Evolutionary conservation across 2,888 invertebrate genomes (phyloP).

Genomic region (Sarcophaga rosellei): DNA sequence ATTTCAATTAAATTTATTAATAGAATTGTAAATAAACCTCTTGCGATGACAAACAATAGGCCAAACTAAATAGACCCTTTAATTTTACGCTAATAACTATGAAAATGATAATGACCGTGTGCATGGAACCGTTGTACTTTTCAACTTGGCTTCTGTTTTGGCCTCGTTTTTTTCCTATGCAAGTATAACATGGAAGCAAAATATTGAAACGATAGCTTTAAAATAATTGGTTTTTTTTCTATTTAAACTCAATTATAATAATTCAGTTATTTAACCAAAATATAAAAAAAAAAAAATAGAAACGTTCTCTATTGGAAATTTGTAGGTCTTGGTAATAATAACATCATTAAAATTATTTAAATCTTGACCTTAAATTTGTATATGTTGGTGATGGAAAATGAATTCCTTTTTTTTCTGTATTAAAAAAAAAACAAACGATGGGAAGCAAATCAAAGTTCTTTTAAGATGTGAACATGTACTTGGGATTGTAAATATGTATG

Average conservation of each 20-base stretch:
- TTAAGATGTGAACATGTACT: background rate
- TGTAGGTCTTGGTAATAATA: background rate
- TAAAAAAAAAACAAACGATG: background rate
- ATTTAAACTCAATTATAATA: background rate
- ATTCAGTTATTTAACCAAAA: background rate
- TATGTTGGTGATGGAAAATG: background rate
- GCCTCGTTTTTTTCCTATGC: background rate
- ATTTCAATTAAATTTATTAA: too few relatives aligned
- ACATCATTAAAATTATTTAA: slow-evolving; percentile 12
- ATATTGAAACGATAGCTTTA: background rate
- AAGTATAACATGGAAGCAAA: background rate
- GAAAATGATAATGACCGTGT: slow-evolving; percentile 22
- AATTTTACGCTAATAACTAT: background rate
- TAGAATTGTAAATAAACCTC: too few relatives aligned
- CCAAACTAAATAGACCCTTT: background rate
- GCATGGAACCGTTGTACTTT: background rate
- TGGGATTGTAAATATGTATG: background rate
- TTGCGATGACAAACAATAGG: background rate
- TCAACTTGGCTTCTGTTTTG: background rate
- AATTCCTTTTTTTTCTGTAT: background rate
- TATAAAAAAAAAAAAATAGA: background rate
- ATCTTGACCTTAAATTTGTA: slow-evolving; percentile 1
- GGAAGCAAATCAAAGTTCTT: background rate
- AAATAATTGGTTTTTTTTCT: background rate
- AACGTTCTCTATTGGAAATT: too few relatives aligned